Base-by-base conservation (phyloP, 2,888 invertebrate genomes). In the Hyposoter didymator region DNA sequence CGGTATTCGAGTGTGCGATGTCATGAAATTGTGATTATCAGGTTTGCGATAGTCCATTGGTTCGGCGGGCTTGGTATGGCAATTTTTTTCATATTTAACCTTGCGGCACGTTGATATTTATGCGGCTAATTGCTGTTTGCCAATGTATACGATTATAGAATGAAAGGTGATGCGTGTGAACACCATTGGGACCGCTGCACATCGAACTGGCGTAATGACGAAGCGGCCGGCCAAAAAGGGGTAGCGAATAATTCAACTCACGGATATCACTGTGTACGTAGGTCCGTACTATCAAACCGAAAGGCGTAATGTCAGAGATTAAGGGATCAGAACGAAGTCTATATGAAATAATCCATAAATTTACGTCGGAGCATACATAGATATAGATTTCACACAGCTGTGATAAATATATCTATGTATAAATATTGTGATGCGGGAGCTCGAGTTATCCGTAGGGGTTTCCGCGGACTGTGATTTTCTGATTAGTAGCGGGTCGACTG, bases 401-500 rank as follows among this genome's bases (percentile, higher is more conserved):
- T 35, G 10, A 59, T 14, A 59, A 59, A 73, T 66, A 32, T 43
- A 66, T 28, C 66, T 67, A 76, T 69, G 14, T 69, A 59, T 49
- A 55, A 35, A 22, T 32, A 52, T 74, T 78, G 52, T 35, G 76
- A 70, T 28, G 83, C 45, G 62, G 69, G 55, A 62, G 79, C 82
- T 76, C 79, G 66, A 52, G 55, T 76, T 83, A 88, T 90, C 93
- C 92, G 88, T 62, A 90, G 91, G 92, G 92, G 89, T 92, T 92
- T 92, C 91, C 90, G 90, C 90, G 91, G 90, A 90, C 91, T 90
- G 91, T 93, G 93, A 93, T 93, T 94, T 93, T 93, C 93, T 93
- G 93, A 94, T 94, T 94, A 93, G 92, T 91, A 89, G 91, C 88
- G 91, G 93, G 92, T 93, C 92, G 93, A 93, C 91, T 92, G 93